Evolutionary conservation across 2,888 invertebrate genomes (phyloP), one percentile per base, ranked within the genome.

Genomic region (Thereva nobilitata): DNA sequence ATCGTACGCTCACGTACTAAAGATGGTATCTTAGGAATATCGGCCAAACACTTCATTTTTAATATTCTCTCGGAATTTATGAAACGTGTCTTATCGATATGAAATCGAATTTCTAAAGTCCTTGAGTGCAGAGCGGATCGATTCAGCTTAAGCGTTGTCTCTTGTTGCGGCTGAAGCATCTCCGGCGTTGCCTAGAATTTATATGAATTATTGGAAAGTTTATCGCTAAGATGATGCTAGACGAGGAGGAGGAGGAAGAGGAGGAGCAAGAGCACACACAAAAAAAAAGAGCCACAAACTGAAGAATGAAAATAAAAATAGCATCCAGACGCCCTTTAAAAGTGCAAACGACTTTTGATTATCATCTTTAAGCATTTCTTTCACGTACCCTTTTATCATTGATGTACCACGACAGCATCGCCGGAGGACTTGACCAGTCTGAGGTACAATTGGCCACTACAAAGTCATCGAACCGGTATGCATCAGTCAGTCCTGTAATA

Each of bases 371-470:
- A 54, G 47, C 42, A 64, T 64, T 64, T 54, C 45, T 7, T n/a
- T 45, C 64, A 64, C 72, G 71, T 71, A 81, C 81, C 79, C 78
- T 78, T 68, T 80, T 78, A 65, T 79, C 79, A 72, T 81, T 80
- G 66, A 81, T 80, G 68, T 77, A 80, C 80, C 80, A 80, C n/a
- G 77, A 79, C 23, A 81, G 76, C 66, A 74, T 76, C 23, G 81
- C 78, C 47, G 80, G 76, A 66, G 80, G 74, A 69, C 78, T 80
- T 49, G 82, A 80, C 71, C 77, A 80, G 73, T 81, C 81, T 64
- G 82, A 79, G 65, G 79, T 75, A 74, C 81, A 81, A 70, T 78
- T 79, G 70, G 82, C 80, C 64, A 77, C 77, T 41, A 81, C 75
- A 70, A 77, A 77, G 72, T 81, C 82, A 69, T 80, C 80, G 74